These are phyloP conservation scores for Phalangium opilio DNA, from an alignment of 2,888 invertebrate genomes.

Conservation along the genomic window DNA sequence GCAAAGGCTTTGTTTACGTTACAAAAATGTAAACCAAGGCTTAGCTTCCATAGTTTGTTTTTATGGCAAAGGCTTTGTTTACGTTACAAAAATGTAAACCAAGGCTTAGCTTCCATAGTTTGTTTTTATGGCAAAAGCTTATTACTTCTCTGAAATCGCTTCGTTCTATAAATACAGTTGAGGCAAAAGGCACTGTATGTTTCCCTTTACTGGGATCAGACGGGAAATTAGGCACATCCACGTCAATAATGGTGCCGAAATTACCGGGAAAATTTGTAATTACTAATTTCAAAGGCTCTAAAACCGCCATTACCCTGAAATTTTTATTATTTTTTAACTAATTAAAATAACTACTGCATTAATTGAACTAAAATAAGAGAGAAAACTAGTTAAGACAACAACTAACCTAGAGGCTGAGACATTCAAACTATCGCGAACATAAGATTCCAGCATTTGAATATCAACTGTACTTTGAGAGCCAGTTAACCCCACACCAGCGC, in stretches of 20 bases:
- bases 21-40: too few relatives aligned
- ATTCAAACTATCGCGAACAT: constrained; percentile 78
- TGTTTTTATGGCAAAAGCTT: too few relatives aligned
- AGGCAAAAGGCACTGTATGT: constrained; percentile 58
- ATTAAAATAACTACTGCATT: too few relatives aligned
- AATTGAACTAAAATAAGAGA: too few relatives aligned
- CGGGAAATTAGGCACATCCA: constrained; percentile 74
- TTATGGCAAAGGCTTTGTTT: too few relatives aligned
- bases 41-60: too few relatives aligned
- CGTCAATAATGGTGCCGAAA: constrained; percentile 34
- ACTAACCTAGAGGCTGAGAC: constrained; percentile 56
- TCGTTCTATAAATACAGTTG: constrained; percentile 70
- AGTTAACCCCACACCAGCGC: constrained; percentile 58
- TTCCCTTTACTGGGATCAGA: constrained; percentile 55
- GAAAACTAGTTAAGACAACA: too few relatives aligned
- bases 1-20: too few relatives aligned
- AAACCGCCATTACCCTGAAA: constrained; percentile 81
- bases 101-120: too few relatives aligned
- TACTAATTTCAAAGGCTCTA: constrained; percentile 67
- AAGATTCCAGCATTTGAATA: constrained; percentile 80
- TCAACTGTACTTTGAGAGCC: constrained; percentile 72
- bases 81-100: too few relatives aligned
- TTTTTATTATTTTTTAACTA: too few relatives aligned
- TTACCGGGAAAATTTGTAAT: constrained; percentile 53
- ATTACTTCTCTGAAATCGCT: constrained; percentile 76